Evolutionary conservation across 2,797 vertebrate species (phyloP), one percentile per base, ranked within the genome.

Genomic region (Enteromius thamalakanensis): DNA sequence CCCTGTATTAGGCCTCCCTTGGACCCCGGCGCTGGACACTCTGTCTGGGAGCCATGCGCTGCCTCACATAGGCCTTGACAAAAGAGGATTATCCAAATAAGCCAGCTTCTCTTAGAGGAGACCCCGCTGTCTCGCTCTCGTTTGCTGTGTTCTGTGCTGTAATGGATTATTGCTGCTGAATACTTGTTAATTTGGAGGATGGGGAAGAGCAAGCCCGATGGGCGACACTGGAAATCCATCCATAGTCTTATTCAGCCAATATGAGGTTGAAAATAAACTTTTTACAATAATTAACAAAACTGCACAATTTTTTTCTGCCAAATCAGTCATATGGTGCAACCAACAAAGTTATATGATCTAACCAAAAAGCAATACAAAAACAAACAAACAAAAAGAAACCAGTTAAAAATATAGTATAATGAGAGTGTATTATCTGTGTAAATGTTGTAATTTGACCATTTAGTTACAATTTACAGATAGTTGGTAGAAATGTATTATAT

Each of bases 11-110:
- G 29, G 40, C 74, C 68, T 60, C 79, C 71, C 42, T 60, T 37
- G 62, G 76, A 72, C 85, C 51, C 64, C 67, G 53, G 60, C 4
- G 21, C 67, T 45, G 69, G 51, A 75, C 81, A 37, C 37, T 65
- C 60, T 68, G 42, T 81, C 78, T 69, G 72, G 79, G 29, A 55
- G 70, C 62, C 69, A 12, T 74, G 4, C 21, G 6, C 49, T 76
- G 70, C 70, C 45, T 82, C 49, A 81, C 75, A 80, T 55, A 83
- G 32, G 65, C 76, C 79, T 88, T 89, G 90, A 94, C 92, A 93
- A 92, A 93, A 93, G 92, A 88, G 92, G 92, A 94, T 94, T 94
- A 94, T 89, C 89, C 85, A 87, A 80, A 86, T 87, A 89, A 86
- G 72, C 58, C 85, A 65, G 72, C 74, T 91, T 89, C 90, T 29